Evolutionary conservation across 2,797 vertebrate species (phyloP).

Genomic region (Oreortyx pictus): DNA sequence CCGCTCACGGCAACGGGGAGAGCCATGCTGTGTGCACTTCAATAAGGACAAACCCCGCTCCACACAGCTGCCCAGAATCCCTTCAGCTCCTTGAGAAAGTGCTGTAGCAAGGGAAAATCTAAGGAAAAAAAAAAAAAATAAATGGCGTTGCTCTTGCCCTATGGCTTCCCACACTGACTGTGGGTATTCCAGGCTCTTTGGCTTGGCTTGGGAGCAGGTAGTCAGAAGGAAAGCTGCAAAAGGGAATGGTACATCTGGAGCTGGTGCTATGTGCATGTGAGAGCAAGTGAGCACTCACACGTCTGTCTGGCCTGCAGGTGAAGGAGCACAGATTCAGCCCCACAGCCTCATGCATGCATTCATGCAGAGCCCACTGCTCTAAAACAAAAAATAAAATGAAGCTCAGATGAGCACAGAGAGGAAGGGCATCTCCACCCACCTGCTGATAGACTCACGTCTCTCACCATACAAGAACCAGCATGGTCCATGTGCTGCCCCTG

Average conservation of each 20-base stretch:
- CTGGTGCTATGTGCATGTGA: rapidly evolving
- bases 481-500: too few relatives aligned
- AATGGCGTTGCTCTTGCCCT: background rate
- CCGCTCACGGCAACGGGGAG: rapidly evolving
- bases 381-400: background rate
- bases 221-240: background rate
- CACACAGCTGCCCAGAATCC: background rate
- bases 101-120: background rate
- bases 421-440: background rate
- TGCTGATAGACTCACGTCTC: background rate
- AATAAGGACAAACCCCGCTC: background rate
- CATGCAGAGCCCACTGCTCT: background rate
- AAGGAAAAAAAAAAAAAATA: background rate
- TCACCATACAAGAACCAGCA: background rate
- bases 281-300: background rate
- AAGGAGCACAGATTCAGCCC: background rate
- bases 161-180: background rate
- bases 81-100: background rate
- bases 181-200: background rate
- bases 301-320: background rate
- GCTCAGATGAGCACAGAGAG: background rate
- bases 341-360: too few relatives aligned
- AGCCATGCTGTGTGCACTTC: background rate
- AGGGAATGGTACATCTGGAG: rapidly evolving
- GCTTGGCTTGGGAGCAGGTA: background rate